Evolutionary conservation across 2,113 vertebrate genomes (phyloP), one percentile per base, ranked within the genome.

Genomic region (Myotis lucifugus): DNA sequence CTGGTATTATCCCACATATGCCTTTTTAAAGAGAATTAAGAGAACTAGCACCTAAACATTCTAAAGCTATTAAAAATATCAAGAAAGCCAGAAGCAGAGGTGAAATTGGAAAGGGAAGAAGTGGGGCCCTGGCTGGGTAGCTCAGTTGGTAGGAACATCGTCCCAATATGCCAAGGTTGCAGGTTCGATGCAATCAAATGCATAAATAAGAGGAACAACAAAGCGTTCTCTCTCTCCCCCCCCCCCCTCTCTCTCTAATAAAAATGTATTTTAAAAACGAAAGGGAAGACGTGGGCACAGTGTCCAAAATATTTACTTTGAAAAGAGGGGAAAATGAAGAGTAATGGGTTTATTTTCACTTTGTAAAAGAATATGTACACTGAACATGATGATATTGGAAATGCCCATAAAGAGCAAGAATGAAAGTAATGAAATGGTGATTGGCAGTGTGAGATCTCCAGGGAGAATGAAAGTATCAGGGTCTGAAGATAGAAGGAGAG

Each of bases 1-100:
- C 9, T 64, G 19, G 9, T 69, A 1, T 74, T 69, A 92, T 78
- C 21, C 27, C 8, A n/a, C 50, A 8, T 82, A 14, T 74, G 25
- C 56, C 69, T 73, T 84, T 73, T 78, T 64, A 93, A 94, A 94
- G 37, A 21, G 8, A 95, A 96, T 93, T 34, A 18, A 95, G 91
- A 95, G 84, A 96, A 96, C 50, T 93, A 91, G 81, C 96, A 94
- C 96, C 90, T 52, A 90, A 89, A 95, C 92, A 95, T 96, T 95
- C 56, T 94, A 73, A 90, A 85, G 52, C 21, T 64, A 52, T 69
- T 93, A 13, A 79, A 93, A 86, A 90, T 4, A 93, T 78, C 32
- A 88, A 85, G 59, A 59, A 59, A 59, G 21, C 25, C 83, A 50
- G 21, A 42, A 82, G 19, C 56, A 87, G 40, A 67, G 19, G 37